Percentiles rank a stretch among this genome's conserved stretches.
phyloP scores from a whole-genome alignment of 2,113 vertebrate genomes.

The Neopipo cinnamomea region DNA sequence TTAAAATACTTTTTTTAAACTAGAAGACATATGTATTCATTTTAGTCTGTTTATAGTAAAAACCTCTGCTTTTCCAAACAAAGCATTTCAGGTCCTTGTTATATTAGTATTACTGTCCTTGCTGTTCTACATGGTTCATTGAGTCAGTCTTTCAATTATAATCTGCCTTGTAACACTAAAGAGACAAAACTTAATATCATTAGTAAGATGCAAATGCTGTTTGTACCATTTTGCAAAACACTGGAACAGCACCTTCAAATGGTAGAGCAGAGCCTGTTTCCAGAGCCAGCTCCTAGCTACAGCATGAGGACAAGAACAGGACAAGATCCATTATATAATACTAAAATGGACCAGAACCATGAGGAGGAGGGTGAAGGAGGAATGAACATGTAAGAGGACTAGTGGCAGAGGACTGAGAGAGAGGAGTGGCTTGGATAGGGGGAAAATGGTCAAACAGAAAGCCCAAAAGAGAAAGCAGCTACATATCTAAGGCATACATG shows the following conservation, averaged over 20 bases:
- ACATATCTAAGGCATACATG: neutral
- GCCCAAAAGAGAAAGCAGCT: neutral
- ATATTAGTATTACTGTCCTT: neutral
- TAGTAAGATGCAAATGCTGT: neutral
- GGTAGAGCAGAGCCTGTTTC: neutral
- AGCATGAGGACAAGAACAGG: neutral
- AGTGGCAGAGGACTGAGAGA: neutral
- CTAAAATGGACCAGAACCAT: neutral
- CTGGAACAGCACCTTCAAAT: neutral
- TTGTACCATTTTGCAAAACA: neutral
- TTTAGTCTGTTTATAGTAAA: neutral
- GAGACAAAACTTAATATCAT: neutral
- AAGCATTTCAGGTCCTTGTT: neutral
- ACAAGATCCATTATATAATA: neutral
- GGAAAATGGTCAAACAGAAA: neutral
- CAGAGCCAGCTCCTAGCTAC: neutral
- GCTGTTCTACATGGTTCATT: fast-evolving
- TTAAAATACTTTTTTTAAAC: neutral
- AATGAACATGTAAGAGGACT: neutral
- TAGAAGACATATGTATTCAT: neutral
- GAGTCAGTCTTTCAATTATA: neutral
- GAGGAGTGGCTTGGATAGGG: neutral
- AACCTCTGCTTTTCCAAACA: neutral
- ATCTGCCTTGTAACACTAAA: neutral
- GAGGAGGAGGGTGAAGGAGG: neutral